Evolutionary conservation across 2,113 vertebrate genomes (phyloP), one percentile per base, ranked within the genome.

Genomic region (Podarcis raffonei): DNA sequence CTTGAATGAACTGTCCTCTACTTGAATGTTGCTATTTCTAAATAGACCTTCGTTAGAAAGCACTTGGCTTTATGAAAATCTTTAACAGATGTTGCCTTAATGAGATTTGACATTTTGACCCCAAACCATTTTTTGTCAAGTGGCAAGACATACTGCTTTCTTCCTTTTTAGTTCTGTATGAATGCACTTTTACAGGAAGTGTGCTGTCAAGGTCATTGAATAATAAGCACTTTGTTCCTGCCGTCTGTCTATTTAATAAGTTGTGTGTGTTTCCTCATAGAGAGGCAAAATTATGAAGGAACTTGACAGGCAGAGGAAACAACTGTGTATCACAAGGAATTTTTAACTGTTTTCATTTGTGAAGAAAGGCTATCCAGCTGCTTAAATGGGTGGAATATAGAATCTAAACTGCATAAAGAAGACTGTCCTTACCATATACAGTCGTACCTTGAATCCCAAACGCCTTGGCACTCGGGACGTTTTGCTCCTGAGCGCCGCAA

Each of bases 71-170:
- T 59, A 76, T 68, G 71, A 77, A 81, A 57, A 68, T n/a, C 13
- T 81, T 82, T 66, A 82, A 76, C 59, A 86, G 84, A 81, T 90
- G 69, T 86, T 82, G 84, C 12, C 84, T 90, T 90, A 86, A 90
- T 90, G 79, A 86, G 80, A 32, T 59, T 59, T 69, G 82, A 77
- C 71, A 86, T 82, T 86, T 90, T 75, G 71, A 86, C 65, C 72
- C 25, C 79, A 86, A 57, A 77, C 59, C 59, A n/a, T 82, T 86
- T 85, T 76, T 82, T 82, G 72, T 90, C 79, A 90, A 83, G 42
- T 57, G 89, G 25, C 25, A 85, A 72, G 82, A 57, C 62, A 74
- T 76, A 68, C 11, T 86, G 68, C 39, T 37, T 82, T 57, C 39
- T 27, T 82, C 59, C 53, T 78, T 68, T 66, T 68, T 57, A 22